Evolutionary conservation across 2,888 invertebrate genomes (phyloP).

Genomic region (Frankliniella intonsa): DNA sequence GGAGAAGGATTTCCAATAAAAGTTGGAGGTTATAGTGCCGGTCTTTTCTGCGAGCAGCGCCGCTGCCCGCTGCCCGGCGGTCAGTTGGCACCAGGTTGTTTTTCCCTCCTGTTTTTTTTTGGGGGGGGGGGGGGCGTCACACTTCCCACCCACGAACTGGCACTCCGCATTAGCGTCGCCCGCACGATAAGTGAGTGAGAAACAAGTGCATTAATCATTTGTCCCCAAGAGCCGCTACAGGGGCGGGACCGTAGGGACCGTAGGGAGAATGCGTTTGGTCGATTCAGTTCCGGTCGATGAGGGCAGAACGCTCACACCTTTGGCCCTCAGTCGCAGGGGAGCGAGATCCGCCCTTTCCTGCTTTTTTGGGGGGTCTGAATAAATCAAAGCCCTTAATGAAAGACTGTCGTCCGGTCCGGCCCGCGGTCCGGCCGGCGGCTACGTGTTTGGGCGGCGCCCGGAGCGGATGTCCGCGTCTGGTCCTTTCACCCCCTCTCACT

Average conservation of each 20-base stretch:
- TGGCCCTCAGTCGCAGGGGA: too few relatives aligned
- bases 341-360: background rate
- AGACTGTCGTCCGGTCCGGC: constrained; percentile 11
- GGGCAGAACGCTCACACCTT: too few relatives aligned
- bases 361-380: constrained; percentile 8
- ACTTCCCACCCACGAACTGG: too few relatives aligned
- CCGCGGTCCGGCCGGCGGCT: background rate
- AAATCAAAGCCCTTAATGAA: constrained; percentile 15
- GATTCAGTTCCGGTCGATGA: background rate
- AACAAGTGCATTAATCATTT: constrained; percentile 6
- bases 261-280: background rate
- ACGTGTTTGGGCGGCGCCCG: background rate
- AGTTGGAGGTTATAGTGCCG: too few relatives aligned
- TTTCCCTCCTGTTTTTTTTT: too few relatives aligned
- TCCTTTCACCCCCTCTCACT: background rate
- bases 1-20: too few relatives aligned
- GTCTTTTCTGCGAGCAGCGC: too few relatives aligned
- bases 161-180: background rate
- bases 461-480: background rate
- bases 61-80: too few relatives aligned
- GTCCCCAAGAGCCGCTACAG: background rate
- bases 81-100: too few relatives aligned
- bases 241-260: background rate
- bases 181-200: background rate
- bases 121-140: too few relatives aligned